Evolutionary conservation across 2,888 invertebrate species (phyloP).

Genomic region (Toxonevra muliebris): DNA sequence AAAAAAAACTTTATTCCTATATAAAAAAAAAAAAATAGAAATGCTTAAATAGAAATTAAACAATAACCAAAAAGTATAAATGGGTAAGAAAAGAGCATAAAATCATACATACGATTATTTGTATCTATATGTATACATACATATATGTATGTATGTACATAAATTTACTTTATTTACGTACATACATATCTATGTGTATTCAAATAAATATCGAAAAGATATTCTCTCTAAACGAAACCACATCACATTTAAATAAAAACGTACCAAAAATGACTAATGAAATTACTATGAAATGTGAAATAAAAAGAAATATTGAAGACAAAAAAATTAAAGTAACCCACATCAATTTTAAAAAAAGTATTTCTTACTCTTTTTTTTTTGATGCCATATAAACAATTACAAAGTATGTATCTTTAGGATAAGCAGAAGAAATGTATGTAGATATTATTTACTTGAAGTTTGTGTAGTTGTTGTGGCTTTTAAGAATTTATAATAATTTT

Average conservation of each 20-base stretch:
- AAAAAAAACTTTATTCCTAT: neutral
- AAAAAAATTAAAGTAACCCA: slow-evolving; percentile 50
- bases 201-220: neutral
- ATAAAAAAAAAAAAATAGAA: slow-evolving; percentile 30
- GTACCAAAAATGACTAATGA: slow-evolving; percentile 31
- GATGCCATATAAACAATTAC: slow-evolving; percentile 27
- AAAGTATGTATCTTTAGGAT: neutral
- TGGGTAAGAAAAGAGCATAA: neutral
- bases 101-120: too few relatives aligned
- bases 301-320: slow-evolving; percentile 29
- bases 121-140: neutral
- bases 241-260: slow-evolving; percentile 3
- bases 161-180: too few relatives aligned
- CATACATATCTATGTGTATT: neutral
- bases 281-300: slow-evolving; percentile 33
- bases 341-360: slow-evolving; percentile 45
- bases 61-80: slow-evolving; percentile 30
- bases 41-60: slow-evolving; percentile 53
- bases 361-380: neutral
- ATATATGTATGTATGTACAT: too few relatives aligned
- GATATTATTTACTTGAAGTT: too few relatives aligned
- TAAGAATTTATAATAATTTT: slow-evolving; percentile 30
- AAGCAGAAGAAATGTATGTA: too few relatives aligned
- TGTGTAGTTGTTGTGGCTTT: slow-evolving; percentile 13
- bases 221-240: slow-evolving; percentile 19